Base-by-base conservation (phyloP, 23 tunicate genomes). In the Clavelina lepadiformis region DNA sequence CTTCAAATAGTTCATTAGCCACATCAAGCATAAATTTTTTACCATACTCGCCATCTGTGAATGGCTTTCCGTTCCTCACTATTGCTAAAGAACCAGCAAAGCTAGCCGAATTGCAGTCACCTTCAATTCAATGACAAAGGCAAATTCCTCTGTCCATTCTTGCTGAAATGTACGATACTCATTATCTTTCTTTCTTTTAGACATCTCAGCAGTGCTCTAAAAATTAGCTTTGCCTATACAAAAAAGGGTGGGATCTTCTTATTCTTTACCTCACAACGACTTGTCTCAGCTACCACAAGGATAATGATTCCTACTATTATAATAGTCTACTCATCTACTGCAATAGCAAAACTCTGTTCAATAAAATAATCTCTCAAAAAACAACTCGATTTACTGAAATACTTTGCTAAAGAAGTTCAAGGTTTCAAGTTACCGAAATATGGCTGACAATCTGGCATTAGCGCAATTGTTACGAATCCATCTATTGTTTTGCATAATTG, bases 1-100 rank as follows among this genome's bases (percentile, higher is more conserved):
- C 20, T n/a, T n/a, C n/a, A n/a, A n/a, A n/a, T n/a, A n/a, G n/a
- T 23, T 63, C 51, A 63, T 63, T 63, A 63, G 69, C 69, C 51
- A 63, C 69, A 66, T 66, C 57, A 66, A 66, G 72, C 72, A 66
- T 66, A 66, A 66, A 66, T 46, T 22, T 66, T 66, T 66, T 66
- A 44, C 36, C 72, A 45, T 66, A 66, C 57, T 66, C 72, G 56
- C 72, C 57, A 66, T 66, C 72, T 45, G 34, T 66, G 72, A 66
- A 66, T 66, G 72, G 56, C 34, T 66, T 66, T 66, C 35, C 56
- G 35, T 66, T 66, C 57, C 34, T 66, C 72, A 27, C 72, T 66
- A 46, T 66, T 31, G 72, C 72, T 46, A 46, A 66, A 66, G 35
- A 66, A 66, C 25, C 72, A 66, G 72, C 72, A 66, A 66, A 63